phyloP scores from a whole-genome alignment of 2,113 vertebrate genomes.

The Tychaedon coryphoeus region DNA sequence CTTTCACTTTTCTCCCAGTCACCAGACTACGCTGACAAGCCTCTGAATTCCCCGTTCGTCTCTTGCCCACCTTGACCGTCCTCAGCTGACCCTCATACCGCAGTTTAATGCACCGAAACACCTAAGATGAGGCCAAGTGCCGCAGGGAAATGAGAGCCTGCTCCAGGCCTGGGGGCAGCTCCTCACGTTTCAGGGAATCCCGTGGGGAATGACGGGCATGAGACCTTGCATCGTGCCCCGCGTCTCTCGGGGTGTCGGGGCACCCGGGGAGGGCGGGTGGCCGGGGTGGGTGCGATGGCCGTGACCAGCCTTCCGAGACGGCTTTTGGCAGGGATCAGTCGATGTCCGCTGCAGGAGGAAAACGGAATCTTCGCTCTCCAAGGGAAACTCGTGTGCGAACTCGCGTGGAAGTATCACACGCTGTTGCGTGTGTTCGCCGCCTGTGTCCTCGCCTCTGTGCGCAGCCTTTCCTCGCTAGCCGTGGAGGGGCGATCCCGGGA shows the following conservation, averaged over 20 bases:
- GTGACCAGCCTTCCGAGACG: neutral
- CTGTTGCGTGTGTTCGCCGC: accelerated
- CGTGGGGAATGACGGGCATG: accelerated
- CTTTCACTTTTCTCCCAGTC: neutral
- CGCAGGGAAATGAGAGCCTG: neutral
- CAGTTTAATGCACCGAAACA: neutral
- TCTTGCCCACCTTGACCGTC: neutral
- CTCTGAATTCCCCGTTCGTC: neutral
- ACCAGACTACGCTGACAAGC: neutral
- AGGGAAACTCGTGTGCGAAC: accelerated
- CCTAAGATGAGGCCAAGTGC: neutral
- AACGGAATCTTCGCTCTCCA: neutral
- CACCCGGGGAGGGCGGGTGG: neutral
- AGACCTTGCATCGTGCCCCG: neutral
- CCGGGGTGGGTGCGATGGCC: neutral
- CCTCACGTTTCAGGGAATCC: neutral
- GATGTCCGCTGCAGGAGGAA: neutral
- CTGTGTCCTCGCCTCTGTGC: too few relatives aligned
- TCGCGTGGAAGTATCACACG: neutral
- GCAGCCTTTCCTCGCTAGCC: neutral
- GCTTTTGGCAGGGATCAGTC: neutral
- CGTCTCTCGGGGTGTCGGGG: neutral
- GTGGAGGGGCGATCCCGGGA: neutral
- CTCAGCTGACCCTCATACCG: neutral
- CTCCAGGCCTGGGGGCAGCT: neutral